phyloP scores from a whole-genome alignment of 2,888 invertebrate genomes.

The Chloroclystis v-ata region DNA sequence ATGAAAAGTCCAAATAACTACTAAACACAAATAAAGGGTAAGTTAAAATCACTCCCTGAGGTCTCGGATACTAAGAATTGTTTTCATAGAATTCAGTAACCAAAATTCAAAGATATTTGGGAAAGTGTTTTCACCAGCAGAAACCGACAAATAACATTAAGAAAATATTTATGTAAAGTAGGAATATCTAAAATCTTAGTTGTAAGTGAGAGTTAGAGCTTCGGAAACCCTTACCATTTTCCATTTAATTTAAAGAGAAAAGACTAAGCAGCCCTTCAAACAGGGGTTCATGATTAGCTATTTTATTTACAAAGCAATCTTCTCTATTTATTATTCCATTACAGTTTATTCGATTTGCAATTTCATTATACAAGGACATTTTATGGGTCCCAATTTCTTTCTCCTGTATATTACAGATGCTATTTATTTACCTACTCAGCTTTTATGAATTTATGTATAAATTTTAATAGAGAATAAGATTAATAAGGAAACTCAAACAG shows the following conservation, averaged over 20 bases:
- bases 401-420: not conserved
- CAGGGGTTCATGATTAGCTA: slow-evolving; percentile 1
- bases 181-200: not conserved
- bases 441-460: no score
- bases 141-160: not conserved
- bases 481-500: no score
- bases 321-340: slow-evolving; percentile 12
- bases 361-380: slow-evolving; percentile 3
- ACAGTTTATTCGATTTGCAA: slow-evolving; percentile 6
- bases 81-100: not conserved
- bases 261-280: not conserved
- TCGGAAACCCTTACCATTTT: not conserved
- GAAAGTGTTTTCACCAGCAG: slow-evolving; percentile 8
- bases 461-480: no score
- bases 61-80: not conserved
- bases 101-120: not conserved
- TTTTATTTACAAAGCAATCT: slow-evolving; percentile 14
- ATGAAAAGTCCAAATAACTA: slow-evolving; percentile 9
- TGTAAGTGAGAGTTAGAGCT: not conserved
- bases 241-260: no score
- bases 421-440: no score
- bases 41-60: slow-evolving; percentile 9
- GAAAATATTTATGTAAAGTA: not conserved
- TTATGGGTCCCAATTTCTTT: slow-evolving; percentile 5
- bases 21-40: slow-evolving; percentile 10